These are phyloP conservation scores for Willowsia nigromaculata DNA, from an alignment of 2,888 invertebrate species.

Conservation along the genomic window DNA sequence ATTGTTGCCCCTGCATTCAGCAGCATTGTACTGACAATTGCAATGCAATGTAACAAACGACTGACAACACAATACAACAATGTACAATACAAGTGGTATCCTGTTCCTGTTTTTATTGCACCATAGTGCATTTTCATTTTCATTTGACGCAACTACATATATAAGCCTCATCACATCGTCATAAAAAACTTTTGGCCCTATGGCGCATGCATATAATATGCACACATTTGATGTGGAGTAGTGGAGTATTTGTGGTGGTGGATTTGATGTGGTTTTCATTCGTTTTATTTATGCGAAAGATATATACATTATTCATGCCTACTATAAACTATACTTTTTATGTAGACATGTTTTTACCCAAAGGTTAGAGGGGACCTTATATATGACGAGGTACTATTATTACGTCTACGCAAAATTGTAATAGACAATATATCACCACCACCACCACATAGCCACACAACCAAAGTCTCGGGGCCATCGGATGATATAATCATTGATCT, in stretches of 20 bases:
- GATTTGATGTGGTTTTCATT: constrained; percentile 39
- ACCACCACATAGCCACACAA: background rate
- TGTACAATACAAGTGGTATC: constrained; percentile 5
- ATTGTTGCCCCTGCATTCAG: background rate
- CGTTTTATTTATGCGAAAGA: background rate
- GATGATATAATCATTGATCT: constrained; percentile 72
- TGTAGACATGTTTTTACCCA: no score
- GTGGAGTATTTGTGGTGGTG: background rate
- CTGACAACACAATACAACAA: constrained; percentile 44
- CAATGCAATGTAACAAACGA: constrained; percentile 16
- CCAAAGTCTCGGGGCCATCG: constrained; percentile 62
- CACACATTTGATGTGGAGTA: background rate
- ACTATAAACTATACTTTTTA: no score
- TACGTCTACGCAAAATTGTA: constrained; percentile 17
- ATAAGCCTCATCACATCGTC: background rate
- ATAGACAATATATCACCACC: background rate
- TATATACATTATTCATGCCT: background rate
- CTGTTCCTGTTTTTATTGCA: constrained; percentile 52
- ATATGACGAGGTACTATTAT: background rate
- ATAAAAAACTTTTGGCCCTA: background rate
- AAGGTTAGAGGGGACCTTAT: background rate
- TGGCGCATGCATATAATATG: background rate
- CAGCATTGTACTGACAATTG: background rate
- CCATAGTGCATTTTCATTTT: constrained; percentile 31
- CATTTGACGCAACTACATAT: background rate